These are phyloP conservation scores for Macrobrachium rosenbergii DNA, from an alignment of 1,140 invertebrate genomes.

Conservation along the genomic window DNA sequence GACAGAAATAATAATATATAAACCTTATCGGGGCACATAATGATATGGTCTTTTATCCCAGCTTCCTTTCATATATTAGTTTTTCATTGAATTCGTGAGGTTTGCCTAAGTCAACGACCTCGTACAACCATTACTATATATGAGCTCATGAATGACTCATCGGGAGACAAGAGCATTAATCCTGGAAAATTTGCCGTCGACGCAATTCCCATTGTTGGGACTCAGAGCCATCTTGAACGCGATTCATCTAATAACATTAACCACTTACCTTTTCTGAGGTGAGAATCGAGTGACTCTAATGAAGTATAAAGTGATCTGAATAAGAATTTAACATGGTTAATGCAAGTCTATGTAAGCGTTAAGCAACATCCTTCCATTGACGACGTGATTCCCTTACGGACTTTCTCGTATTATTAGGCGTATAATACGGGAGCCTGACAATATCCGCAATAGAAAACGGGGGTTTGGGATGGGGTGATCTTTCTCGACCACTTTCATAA, in stretches of 20 bases:
- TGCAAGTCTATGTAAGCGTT: background rate
- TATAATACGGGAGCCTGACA: conserved; percentile 8
- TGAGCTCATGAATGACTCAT: background rate
- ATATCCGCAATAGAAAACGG: conserved; percentile 5
- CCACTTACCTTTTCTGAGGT: too few relatives aligned
- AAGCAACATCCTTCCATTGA: background rate
- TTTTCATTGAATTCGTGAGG: too few relatives aligned
- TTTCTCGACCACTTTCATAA: conserved; percentile 33
- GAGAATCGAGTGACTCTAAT: too few relatives aligned
- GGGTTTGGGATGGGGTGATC: background rate
- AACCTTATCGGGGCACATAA: too few relatives aligned
- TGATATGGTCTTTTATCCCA: background rate
- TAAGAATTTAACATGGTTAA: conserved; percentile 10
- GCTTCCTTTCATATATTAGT: background rate
- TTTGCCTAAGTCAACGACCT: background rate
- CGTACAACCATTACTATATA: background rate
- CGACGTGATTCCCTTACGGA: background rate
- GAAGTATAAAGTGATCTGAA: too few relatives aligned
- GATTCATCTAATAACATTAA: too few relatives aligned
- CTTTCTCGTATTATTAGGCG: conserved; percentile 4
- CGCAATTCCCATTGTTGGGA: too few relatives aligned
- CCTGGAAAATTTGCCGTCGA: too few relatives aligned
- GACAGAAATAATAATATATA: too few relatives aligned
- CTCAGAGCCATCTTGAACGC: too few relatives aligned
- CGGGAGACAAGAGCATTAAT: too few relatives aligned